Evolutionary conservation across 2,888 invertebrate species (phyloP).

Genomic region (Parascotia fuliginaria): DNA sequence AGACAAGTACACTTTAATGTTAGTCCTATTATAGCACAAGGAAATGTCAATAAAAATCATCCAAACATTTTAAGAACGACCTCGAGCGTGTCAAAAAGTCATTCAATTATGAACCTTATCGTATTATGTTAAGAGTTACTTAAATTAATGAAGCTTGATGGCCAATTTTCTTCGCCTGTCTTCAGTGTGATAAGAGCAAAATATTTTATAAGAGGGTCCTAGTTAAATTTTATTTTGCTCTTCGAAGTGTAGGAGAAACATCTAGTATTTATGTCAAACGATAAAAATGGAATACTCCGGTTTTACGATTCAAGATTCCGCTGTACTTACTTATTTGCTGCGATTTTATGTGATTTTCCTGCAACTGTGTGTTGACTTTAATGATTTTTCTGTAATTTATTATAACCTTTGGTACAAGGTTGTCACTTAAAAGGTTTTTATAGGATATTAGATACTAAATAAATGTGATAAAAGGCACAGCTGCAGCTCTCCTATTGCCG

Average conservation of each 20-base stretch:
- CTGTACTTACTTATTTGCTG: neutral
- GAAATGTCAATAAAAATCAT: constrained; percentile 24
- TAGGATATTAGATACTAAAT: too few species aligned
- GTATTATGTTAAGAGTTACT: constrained; percentile 5
- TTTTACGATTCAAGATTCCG: neutral
- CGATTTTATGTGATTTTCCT: neutral
- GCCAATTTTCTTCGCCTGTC: constrained; percentile 27
- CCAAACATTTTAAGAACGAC: constrained; percentile 5
- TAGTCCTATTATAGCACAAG: constrained; percentile 4
- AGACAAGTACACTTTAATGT: neutral
- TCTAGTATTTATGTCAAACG: constrained; percentile 14
- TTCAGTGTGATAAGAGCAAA: constrained; percentile 34
- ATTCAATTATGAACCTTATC: constrained; percentile 20
- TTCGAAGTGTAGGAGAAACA: constrained; percentile 13
- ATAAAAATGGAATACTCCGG: constrained; percentile 9
- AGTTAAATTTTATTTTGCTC: constrained; percentile 23
- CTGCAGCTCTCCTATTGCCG: too few species aligned
- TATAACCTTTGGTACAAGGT: too few species aligned
- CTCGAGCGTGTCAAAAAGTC: neutral
- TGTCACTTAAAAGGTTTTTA: too few species aligned
- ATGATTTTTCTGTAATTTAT: too few species aligned
- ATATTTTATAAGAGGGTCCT: constrained; percentile 22
- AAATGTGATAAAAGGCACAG: too few species aligned
- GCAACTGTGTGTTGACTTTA: neutral
- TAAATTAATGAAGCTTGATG: constrained; percentile 11